Percentiles rank a stretch among this genome's conserved stretches.
Evolutionary conservation across 2,888 invertebrate genomes (phyloP).

Genomic region (Tiliacea citrago): DNA sequence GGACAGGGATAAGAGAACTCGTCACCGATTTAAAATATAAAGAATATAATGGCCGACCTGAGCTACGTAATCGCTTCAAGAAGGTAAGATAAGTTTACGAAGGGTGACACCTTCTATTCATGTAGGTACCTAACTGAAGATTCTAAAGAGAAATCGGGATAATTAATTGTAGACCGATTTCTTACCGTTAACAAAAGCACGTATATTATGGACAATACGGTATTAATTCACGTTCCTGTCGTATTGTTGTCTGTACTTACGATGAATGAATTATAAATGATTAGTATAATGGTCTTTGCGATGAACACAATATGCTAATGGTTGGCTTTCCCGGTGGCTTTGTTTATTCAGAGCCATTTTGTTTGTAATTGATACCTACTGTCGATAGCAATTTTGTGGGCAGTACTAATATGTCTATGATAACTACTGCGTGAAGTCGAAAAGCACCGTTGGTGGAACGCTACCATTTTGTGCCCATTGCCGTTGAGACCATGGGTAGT

Average conservation of each 20-base stretch:
- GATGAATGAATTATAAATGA: constrained; percentile 49
- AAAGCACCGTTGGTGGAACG: too few relatives aligned
- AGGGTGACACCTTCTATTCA: background rate
- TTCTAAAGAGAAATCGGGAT: constrained; percentile 10
- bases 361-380: constrained; percentile 58
- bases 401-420: background rate
- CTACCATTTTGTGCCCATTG: too few relatives aligned
- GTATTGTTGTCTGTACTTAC: constrained; percentile 27
- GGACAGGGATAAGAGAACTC: constrained; percentile 39
- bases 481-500: too few relatives aligned
- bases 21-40: constrained; percentile 22
- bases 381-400: constrained; percentile 38
- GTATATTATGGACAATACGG: constrained; percentile 15
- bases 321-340: constrained; percentile 29
- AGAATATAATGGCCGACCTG: constrained; percentile 27
- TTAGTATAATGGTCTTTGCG: constrained; percentile 34
- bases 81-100: constrained; percentile 22
- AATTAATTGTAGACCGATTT: constrained; percentile 17
- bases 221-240: constrained; percentile 29
- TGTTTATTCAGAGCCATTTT: constrained; percentile 55
- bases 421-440: too few relatives aligned
- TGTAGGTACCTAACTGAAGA: too few relatives aligned
- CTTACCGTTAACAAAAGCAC: constrained; percentile 9
- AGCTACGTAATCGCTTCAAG: constrained; percentile 34
- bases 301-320: constrained; percentile 53